Conservation (phyloP, 1,140 invertebrate genomes). For the Heliconius nattereri region DNA sequence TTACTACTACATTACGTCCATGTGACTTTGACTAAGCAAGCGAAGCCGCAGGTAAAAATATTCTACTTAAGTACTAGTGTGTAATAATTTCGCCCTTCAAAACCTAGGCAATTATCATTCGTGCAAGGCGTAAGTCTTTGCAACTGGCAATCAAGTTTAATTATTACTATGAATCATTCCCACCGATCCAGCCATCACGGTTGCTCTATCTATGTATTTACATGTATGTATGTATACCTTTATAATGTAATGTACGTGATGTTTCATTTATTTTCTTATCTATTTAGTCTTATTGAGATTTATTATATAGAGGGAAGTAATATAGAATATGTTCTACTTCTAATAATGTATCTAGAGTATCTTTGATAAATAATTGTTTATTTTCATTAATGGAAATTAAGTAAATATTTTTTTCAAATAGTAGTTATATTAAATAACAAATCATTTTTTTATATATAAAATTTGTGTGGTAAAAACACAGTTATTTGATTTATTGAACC, state of each 20-base stretch:
- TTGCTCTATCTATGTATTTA: background rate
- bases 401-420: no score
- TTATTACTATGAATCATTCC: slow-evolving; percentile 13
- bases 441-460: no score
- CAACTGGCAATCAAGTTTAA: slow-evolving; percentile 13
- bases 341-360: no score
- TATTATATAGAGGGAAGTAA: background rate
- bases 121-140: slow-evolving; percentile 5
- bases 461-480: no score
- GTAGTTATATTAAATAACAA: no score
- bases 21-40: no score
- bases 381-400: no score
- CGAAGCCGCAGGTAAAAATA: no score
- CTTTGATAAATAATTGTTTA: no score
- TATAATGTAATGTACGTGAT: background rate
- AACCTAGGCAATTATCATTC: slow-evolving; percentile 12
- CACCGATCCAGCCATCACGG: background rate
- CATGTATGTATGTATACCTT: background rate
- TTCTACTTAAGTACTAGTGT: background rate
- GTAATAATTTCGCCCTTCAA: slow-evolving; percentile 11
- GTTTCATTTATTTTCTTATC: background rate
- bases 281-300: background rate
- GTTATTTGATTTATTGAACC: no score
- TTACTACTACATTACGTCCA: no score
- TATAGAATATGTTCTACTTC: background rate